phyloP scores from a whole-genome alignment of 2,888 invertebrate genomes.

The Nephrotoma flavescens region DNA sequence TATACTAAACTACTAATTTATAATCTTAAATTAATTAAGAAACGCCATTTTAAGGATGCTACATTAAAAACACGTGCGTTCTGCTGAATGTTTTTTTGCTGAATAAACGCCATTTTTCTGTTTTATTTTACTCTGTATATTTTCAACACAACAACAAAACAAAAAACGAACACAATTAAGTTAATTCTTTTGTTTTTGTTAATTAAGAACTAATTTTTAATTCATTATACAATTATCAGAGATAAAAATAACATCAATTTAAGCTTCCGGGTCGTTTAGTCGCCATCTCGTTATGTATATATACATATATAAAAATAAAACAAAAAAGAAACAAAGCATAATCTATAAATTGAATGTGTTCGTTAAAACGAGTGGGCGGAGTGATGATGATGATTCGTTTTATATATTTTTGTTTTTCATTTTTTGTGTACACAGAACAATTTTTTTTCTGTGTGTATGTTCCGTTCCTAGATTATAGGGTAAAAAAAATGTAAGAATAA shows the following conservation, averaged over 20 bases:
- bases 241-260: conserved; percentile 1
- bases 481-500: neutral
- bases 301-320: neutral
- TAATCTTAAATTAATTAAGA: neutral
- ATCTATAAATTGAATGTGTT: conserved; percentile 2
- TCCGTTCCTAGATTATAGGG: neutral
- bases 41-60: neutral
- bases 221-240: neutral
- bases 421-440: neutral
- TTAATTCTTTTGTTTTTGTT: neutral
- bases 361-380: conserved; percentile 5
- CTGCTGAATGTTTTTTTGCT: neutral
- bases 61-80: neutral
- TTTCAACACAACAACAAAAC: neutral
- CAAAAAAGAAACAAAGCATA: neutral
- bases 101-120: neutral
- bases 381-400: conserved; percentile 6
- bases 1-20: neutral
- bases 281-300: conserved; percentile 4
- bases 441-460: neutral
- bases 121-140: neutral
- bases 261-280: conserved; percentile 5
- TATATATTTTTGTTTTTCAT: neutral
- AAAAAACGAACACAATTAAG: neutral
- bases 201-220: neutral